Evolutionary conservation across 1,140 invertebrate genomes (phyloP), one percentile per base, ranked within the genome.

Genomic region (Drosophila saltans): DNA sequence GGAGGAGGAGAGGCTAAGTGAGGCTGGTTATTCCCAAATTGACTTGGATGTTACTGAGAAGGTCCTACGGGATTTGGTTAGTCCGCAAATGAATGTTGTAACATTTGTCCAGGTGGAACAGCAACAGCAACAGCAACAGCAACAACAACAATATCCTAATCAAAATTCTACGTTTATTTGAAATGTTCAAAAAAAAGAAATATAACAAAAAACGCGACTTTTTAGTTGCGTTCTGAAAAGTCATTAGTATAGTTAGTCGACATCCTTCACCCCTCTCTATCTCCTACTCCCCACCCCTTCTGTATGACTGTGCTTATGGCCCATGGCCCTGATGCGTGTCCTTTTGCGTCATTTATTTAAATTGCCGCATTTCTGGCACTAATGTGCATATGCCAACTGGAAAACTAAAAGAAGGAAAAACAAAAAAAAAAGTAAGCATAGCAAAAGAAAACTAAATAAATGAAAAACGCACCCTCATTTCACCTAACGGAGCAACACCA

Each of bases 311-410:
- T 16, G 16, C 16, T 16, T 16, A 16, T 16, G 16, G 33, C 33
- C n/a, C 3, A 26, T 60, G 40, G 24, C 57, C 70, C 75, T 73
- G 66, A 80, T 86, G 82, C 82, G 82, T 86, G 79, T 88, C 79
- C 72, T 82, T 78, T 81, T 70, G 74, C 81, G 81, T 86, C 83
- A 82, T 90, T 90, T 90, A 90, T 90, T 90, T 90, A 90, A 90
- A 90, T 90, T 90, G 85, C 88, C 86, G 70, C 80, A 70, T 80
- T 86, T 86, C 80, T 56, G 88, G 68, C 62, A 69, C 74, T 89
- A 89, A 83, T 89, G 83, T 86, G 83, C 84, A 80, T 88, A 83
- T 88, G 83, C 84, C 79, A 58, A 39, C 45, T 58, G 52, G 56
- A 75, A 39, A 60, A 33, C 36, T 45, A 56, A 56, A 75, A 58